Conservation (phyloP, 2,888 invertebrate species). For the Melanophora roralis region DNA sequence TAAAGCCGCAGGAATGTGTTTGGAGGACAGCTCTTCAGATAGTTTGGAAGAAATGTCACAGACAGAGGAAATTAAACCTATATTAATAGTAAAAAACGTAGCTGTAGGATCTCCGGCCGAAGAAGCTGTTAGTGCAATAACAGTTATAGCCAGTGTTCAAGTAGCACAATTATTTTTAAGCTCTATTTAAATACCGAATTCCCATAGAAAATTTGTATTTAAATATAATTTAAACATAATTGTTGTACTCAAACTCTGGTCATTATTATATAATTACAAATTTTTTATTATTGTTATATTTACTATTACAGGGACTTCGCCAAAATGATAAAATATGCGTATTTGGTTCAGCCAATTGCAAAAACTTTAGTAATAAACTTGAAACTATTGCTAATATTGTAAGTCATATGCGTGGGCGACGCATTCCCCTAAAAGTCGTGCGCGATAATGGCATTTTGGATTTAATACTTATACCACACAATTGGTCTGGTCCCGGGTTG, state of each 20-base stretch:
- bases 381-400: constrained; percentile 84
- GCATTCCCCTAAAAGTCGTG: constrained; percentile 79
- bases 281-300: too few species aligned
- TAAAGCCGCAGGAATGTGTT: constrained; percentile 66
- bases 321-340: constrained; percentile 84
- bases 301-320: constrained; percentile 81
- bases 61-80: constrained; percentile 74
- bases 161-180: too few species aligned
- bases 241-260: too few species aligned
- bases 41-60: constrained; percentile 10
- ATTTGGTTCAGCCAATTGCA: constrained; percentile 86
- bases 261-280: too few species aligned
- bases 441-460: constrained; percentile 79
- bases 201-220: too few species aligned
- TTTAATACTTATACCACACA: constrained; percentile 83
- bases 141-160: too few species aligned
- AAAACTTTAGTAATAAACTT: constrained; percentile 83
- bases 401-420: constrained; percentile 79
- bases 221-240: too few species aligned
- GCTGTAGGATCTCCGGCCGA: constrained; percentile 89
- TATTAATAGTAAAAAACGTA: constrained; percentile 86
- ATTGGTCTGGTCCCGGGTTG: constrained; percentile 88
- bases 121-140: constrained; percentile 83
- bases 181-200: too few species aligned
- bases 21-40: constrained; percentile 56